phyloP scores from a whole-genome alignment of 37 sponge, comb jelly and placozoan species.

The Cladorhizidae sp. region DNA sequence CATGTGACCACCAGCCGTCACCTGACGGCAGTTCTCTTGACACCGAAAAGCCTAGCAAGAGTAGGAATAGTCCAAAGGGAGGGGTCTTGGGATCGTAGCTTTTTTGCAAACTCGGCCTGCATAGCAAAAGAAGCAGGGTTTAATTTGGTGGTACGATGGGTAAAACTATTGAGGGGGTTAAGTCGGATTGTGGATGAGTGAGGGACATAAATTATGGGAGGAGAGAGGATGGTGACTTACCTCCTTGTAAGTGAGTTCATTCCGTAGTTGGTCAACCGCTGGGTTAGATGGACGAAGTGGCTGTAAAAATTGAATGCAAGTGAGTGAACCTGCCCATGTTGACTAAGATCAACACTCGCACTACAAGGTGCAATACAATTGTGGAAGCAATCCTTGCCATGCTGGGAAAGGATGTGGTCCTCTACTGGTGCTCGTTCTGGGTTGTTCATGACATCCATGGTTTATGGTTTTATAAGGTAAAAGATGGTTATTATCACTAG shows the following conservation, averaged over 20 bases:
- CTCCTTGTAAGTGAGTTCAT: not conserved
- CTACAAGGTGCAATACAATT: too few relatives aligned
- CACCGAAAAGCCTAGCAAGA: slow-evolving; percentile 56
- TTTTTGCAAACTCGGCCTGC: slow-evolving; percentile 34
- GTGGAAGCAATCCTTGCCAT: too few relatives aligned
- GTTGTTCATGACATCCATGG: too few relatives aligned
- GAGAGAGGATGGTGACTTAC: too few relatives aligned
- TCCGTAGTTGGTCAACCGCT: not conserved
- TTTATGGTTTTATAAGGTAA: too few relatives aligned
- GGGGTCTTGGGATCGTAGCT: slow-evolving; percentile 52
- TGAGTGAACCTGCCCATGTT: too few relatives aligned
- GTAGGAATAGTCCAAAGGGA: slow-evolving; percentile 58
- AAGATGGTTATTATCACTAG: too few relatives aligned
- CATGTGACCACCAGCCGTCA: not conserved
- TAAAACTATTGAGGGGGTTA: not conserved
- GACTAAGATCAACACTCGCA: too few relatives aligned
- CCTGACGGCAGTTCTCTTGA: slow-evolving; percentile 38
- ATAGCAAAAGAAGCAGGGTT: not conserved
- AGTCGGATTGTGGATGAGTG: too few relatives aligned
- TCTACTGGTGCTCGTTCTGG: too few relatives aligned
- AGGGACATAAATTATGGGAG: too few relatives aligned
- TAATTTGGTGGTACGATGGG: not conserved
- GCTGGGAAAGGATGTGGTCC: too few relatives aligned
- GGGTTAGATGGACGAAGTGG: slow-evolving; percentile 1
- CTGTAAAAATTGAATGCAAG: not conserved